Conservation (phyloP, 2,797 vertebrate genomes). For the Centroberyx gerrardi region DNA sequence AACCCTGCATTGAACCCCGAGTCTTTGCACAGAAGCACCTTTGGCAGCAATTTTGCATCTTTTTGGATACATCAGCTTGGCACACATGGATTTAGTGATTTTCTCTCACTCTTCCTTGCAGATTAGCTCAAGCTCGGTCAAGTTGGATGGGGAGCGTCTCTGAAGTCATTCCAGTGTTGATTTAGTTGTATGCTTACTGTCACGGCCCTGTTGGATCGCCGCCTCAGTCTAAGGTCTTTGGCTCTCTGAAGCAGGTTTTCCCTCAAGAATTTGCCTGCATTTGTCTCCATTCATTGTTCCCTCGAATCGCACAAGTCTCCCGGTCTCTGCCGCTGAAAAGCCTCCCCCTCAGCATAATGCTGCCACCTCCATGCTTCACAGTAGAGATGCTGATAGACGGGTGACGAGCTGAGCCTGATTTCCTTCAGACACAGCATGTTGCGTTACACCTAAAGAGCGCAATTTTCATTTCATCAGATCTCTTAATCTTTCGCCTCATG, state of each 20-base stretch:
- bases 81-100: not conserved
- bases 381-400: not conserved
- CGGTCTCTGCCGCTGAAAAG: too few relatives aligned
- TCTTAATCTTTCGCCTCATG: too few relatives aligned
- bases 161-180: constrained; percentile 43
- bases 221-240: constrained; percentile 38
- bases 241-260: constrained; percentile 27
- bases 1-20: too few relatives aligned
- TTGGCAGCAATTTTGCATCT: constrained; percentile 4
- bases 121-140: constrained; percentile 16
- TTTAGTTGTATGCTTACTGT: constrained; percentile 9
- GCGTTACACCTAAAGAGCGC: too few relatives aligned
- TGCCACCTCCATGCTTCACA: not conserved
- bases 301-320: not conserved
- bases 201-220: constrained; percentile 7
- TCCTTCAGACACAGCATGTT: not conserved
- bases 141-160: constrained; percentile 19
- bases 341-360: not conserved
- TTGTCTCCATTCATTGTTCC: constrained; percentile 3
- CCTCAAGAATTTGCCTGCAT: not conserved
- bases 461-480: too few relatives aligned
- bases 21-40: not conserved
- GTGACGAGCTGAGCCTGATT: not conserved
- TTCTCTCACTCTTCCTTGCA: constrained; percentile 2
- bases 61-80: not conserved